phyloP scores from a whole-genome alignment of 2,888 invertebrate genomes.

The Chrysodeixis includens region DNA sequence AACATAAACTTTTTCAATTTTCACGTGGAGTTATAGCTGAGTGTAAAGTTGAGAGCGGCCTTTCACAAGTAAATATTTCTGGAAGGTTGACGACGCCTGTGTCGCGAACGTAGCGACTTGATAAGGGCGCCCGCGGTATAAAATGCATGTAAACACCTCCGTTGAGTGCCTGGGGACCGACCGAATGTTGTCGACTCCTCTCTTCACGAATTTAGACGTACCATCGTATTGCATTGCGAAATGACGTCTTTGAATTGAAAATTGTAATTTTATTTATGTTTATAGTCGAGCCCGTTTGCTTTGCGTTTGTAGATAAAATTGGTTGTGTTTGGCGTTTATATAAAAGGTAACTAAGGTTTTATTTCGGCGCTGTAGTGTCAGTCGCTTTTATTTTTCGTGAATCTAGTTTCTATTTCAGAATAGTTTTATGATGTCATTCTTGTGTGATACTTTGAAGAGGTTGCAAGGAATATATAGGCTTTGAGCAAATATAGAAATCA shows the following conservation, averaged over 20 bases:
- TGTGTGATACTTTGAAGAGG: neutral
- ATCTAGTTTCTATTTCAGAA: neutral
- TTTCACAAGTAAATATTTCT: conserved; percentile 79
- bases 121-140: conserved; percentile 79
- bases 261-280: conserved; percentile 62
- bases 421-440: neutral
- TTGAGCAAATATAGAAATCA: neutral
- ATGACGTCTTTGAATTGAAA: conserved; percentile 60
- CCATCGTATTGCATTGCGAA: conserved; percentile 45
- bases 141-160: conserved; percentile 86
- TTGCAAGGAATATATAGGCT: neutral
- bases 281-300: conserved; percentile 34
- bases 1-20: conserved; percentile 89
- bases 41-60: conserved; percentile 78
- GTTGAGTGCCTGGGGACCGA: conserved; percentile 72
- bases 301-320: conserved; percentile 48
- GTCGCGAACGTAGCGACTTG: conserved; percentile 81
- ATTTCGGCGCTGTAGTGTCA: neutral
- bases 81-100: conserved; percentile 82
- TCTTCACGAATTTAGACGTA: conserved; percentile 69
- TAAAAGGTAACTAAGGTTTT: conserved; percentile 1
- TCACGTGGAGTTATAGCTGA: conserved; percentile 84
- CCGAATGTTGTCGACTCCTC: conserved; percentile 76
- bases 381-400: neutral
- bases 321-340: conserved; percentile 29